A percentile compares a stretch with the other conserved stretches of the same genome.
Conservation (phyloP, 2,797 vertebrate species). For the Smutsia temminckii region DNA sequence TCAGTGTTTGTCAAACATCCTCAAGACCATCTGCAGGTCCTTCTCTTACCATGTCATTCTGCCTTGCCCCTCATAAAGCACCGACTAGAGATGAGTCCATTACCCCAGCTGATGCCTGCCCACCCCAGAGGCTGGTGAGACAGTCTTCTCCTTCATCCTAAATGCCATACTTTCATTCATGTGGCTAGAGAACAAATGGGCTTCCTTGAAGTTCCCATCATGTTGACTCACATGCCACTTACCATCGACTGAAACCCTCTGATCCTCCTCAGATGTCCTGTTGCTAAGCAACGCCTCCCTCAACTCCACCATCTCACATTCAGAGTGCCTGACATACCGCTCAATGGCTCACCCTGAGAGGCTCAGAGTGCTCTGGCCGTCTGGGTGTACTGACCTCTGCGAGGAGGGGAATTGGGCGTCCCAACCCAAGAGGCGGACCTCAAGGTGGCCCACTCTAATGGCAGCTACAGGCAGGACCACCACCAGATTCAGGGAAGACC, state of each 20-base stretch:
- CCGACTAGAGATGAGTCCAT: neutral
- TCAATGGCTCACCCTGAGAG: neutral
- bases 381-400: neutral
- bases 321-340: neutral
- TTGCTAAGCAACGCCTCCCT: slow-evolving; percentile 10
- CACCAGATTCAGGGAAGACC: neutral
- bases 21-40: neutral
- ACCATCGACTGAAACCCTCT: neutral
- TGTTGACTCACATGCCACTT: neutral
- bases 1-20: neutral
- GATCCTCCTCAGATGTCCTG: neutral
- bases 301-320: neutral
- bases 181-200: neutral
- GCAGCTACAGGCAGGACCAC: neutral
- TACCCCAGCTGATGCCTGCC: neutral
- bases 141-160: neutral
- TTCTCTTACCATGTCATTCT: neutral
- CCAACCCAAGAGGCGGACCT: neutral
- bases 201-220: neutral
- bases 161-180: neutral
- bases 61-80: neutral
- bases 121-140: neutral
- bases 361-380: neutral
- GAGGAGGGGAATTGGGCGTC: neutral
- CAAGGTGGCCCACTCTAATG: neutral